Evolutionary conservation across 2,797 vertebrate species (phyloP).

Genomic region (Hypotaenidia okinawae): DNA sequence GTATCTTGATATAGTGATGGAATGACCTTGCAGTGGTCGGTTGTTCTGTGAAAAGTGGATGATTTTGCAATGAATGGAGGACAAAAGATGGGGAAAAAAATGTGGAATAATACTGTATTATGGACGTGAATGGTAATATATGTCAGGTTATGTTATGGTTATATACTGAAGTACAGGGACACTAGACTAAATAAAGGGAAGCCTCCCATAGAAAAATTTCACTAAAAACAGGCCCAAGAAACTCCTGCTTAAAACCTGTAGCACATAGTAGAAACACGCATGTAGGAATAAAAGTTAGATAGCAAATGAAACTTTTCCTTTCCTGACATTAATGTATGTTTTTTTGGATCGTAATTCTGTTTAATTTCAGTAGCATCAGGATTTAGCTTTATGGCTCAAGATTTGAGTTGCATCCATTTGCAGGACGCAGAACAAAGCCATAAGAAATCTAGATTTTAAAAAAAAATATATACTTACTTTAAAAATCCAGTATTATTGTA

Average conservation of each 20-base stretch:
- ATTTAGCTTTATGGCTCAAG: not conserved
- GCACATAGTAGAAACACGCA: rapidly evolving
- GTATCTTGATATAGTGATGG: not conserved
- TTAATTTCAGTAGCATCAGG: not conserved
- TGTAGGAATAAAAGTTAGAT: not conserved
- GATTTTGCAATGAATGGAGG: not conserved
- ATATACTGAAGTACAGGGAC: not conserved
- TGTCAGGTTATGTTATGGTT: not conserved
- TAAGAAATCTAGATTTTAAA: not conserved
- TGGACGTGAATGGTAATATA: too few relatives aligned
- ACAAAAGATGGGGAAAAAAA: not conserved
- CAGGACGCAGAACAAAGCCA: not conserved
- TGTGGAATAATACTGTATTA: not conserved
- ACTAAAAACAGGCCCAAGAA: not conserved
- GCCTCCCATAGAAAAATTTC: not conserved
- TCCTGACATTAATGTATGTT: not conserved
- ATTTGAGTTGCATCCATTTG: not conserved
- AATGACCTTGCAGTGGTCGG: not conserved
- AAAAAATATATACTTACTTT: not conserved
- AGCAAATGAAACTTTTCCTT: not conserved
- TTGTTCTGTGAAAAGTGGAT: not conserved
- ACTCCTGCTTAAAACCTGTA: not conserved
- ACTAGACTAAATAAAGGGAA: not conserved
- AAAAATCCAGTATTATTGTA: not conserved
- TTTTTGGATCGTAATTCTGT: not conserved